Conservation (phyloP, 2,113 vertebrate species). For the Menidia beryllina region DNA sequence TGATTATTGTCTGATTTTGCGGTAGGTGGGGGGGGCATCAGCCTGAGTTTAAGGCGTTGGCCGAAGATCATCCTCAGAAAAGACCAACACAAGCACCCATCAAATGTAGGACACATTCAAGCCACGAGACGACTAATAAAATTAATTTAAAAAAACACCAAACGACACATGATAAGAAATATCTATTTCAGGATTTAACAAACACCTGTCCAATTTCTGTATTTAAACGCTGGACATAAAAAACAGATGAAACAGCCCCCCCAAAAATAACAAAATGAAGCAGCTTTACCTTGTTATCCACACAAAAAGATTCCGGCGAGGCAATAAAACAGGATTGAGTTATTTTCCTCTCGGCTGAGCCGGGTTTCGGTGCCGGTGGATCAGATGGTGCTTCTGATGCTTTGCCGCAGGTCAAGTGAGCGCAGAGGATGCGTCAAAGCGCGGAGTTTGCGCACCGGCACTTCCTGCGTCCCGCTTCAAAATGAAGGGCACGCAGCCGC, state of each 20-base stretch:
- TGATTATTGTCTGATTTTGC: conserved; percentile 1
- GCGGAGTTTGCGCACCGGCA: rapidly evolving
- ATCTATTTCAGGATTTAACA: not conserved
- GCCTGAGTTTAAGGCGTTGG: conserved; percentile 39
- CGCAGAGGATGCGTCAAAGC: conserved; percentile 23
- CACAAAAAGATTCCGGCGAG: conserved; percentile 9
- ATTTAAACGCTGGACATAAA: not conserved
- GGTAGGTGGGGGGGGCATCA: not conserved
- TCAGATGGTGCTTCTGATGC: not conserved
- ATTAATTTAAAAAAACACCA: not conserved
- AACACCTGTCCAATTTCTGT: not conserved
- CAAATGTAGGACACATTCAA: not conserved
- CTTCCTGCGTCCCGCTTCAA: conserved; percentile 12
- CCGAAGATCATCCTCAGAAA: not conserved
- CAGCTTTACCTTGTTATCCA: not conserved
- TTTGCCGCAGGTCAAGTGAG: conserved; percentile 29
- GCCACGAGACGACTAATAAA: not conserved
- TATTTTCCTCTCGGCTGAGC: not conserved
- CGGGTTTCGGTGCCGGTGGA: not conserved
- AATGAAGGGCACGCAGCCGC: no score
- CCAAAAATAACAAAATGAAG: not conserved
- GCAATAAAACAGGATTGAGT: no score
- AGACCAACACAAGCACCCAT: not conserved
- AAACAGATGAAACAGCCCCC: no score
- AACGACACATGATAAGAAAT: not conserved